A percentile compares a stretch with the other conserved stretches of the same genome.
Evolutionary conservation across 92 coral and sea anemone genomes (phyloP).

Genomic region (Palythoa grandis): DNA sequence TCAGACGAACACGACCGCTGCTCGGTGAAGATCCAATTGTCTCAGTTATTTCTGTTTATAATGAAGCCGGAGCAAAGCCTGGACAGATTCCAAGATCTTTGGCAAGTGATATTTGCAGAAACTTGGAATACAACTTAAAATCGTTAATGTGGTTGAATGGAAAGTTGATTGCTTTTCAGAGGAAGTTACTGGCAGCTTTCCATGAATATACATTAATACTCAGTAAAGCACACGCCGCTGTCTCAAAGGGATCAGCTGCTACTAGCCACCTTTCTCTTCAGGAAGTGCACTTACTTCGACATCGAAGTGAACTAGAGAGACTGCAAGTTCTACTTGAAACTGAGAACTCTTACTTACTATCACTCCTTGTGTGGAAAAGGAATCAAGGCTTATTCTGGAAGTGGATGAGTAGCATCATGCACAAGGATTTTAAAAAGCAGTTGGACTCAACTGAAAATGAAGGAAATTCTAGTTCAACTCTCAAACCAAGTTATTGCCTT

Average conservation of each 20-base stretch:
- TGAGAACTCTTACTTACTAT: constrained; percentile 64
- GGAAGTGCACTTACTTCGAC: constrained; percentile 81
- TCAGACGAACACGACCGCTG: constrained; percentile 34
- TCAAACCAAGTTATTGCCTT: constrained; percentile 59
- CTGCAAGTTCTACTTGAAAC: constrained; percentile 64
- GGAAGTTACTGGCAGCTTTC: constrained; percentile 68
- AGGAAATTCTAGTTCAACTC: background rate
- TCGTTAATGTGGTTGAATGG: constrained; percentile 63
- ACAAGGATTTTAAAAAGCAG: constrained; percentile 46
- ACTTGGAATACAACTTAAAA: constrained; percentile 28
- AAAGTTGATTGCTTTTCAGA: constrained; percentile 63
- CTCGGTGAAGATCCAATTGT: constrained; percentile 66
- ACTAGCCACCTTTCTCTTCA: constrained; percentile 74
- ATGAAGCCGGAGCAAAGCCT: background rate
- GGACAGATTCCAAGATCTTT: background rate
- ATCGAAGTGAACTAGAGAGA: constrained; percentile 62
- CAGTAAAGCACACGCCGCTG: constrained; percentile 72
- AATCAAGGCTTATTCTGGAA: constrained; percentile 85
- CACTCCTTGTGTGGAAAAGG: constrained; percentile 62
- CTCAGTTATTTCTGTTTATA: background rate
- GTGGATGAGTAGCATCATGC: constrained; percentile 91
- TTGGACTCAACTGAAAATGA: constrained; percentile 36
- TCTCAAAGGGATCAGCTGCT: constrained; percentile 38
- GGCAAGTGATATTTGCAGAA: background rate
- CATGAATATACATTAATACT: constrained; percentile 61